A percentile compares a stretch with the other conserved stretches of the same genome.
Conservation (phyloP, 2,113 vertebrate genomes). For the Polyodon spathula region DNA sequence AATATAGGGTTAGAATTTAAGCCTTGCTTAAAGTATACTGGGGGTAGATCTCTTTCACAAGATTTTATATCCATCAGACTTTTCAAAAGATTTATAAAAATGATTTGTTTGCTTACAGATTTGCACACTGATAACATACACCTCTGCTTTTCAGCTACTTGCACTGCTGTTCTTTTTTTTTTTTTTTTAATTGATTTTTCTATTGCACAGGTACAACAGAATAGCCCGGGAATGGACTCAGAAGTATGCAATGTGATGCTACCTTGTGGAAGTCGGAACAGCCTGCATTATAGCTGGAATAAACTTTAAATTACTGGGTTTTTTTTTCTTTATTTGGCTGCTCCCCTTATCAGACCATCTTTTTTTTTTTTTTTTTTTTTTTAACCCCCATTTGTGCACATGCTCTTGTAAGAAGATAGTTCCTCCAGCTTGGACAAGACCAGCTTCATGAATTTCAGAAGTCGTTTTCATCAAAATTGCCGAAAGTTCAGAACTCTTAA, state of each 20-base stretch:
- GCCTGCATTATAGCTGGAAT: conserved; percentile 82
- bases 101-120: too few species aligned
- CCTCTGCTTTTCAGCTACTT: too few species aligned
- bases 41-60: too few species aligned
- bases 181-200: background rate
- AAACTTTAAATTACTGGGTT: conserved; percentile 75
- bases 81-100: too few species aligned
- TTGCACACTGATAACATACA: too few species aligned
- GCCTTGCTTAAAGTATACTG: too few species aligned
- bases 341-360: conserved; percentile 71
- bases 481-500: conserved; percentile 68
- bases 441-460: conserved; percentile 78
- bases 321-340: conserved; percentile 63
- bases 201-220: conserved; percentile 88
- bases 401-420: conserved; percentile 76
- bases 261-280: conserved; percentile 69
- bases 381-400: conserved; percentile 75
- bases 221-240: conserved; percentile 99
- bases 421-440: conserved; percentile 71
- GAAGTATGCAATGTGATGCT: conserved; percentile 98
- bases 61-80: too few species aligned
- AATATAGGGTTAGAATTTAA: too few species aligned
- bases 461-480: conserved; percentile 73
- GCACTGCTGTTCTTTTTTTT: conserved; percentile 1
- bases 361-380: conserved; percentile 55